Evolutionary conservation across 2,888 invertebrate genomes (phyloP).

Genomic region (Melanchra persicariae): DNA sequence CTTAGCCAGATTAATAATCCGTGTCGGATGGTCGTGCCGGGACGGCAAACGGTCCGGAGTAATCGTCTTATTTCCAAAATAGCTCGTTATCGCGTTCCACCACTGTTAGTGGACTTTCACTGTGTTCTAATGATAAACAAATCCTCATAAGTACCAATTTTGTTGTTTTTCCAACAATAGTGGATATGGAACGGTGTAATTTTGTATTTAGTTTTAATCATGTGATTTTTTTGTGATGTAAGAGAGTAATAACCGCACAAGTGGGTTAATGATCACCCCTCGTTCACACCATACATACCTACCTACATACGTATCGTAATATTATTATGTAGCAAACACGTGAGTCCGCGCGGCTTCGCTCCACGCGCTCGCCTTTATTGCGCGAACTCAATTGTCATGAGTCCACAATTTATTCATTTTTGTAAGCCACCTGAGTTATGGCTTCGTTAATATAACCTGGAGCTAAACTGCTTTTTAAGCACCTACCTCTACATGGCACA

Average conservation of each 20-base stretch:
- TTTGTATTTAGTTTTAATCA: slow-evolving; percentile 45
- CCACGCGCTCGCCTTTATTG: slow-evolving; percentile 24
- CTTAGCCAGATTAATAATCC: slow-evolving; percentile 65
- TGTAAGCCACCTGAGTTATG: slow-evolving; percentile 29
- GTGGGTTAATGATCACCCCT: slow-evolving; percentile 65
- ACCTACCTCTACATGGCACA: not conserved
- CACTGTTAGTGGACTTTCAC: slow-evolving; percentile 59
- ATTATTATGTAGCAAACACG: slow-evolving; percentile 49
- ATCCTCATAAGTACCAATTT: slow-evolving; percentile 20
- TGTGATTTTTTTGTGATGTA: slow-evolving; percentile 57
- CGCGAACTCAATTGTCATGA: slow-evolving; percentile 45
- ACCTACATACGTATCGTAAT: slow-evolving; percentile 49
- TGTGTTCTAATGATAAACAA: slow-evolving; percentile 47
- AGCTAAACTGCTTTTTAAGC: slow-evolving; percentile 17
- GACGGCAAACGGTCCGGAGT: slow-evolving; percentile 47
- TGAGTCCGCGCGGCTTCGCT: slow-evolving; percentile 18
- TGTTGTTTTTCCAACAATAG: slow-evolving; percentile 17
- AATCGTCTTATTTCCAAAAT: slow-evolving; percentile 62
- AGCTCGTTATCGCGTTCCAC: slow-evolving; percentile 60
- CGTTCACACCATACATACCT: slow-evolving; percentile 59
- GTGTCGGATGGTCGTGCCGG: slow-evolving; percentile 56
- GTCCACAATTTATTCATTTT: slow-evolving; percentile 45
- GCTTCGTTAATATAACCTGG: slow-evolving; percentile 22
- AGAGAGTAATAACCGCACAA: slow-evolving; percentile 49
- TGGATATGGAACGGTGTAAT: slow-evolving; percentile 33